Evolutionary conservation across 2,797 vertebrate species (phyloP), one percentile per base, ranked within the genome.

Genomic region (Fringilla coelebs): DNA sequence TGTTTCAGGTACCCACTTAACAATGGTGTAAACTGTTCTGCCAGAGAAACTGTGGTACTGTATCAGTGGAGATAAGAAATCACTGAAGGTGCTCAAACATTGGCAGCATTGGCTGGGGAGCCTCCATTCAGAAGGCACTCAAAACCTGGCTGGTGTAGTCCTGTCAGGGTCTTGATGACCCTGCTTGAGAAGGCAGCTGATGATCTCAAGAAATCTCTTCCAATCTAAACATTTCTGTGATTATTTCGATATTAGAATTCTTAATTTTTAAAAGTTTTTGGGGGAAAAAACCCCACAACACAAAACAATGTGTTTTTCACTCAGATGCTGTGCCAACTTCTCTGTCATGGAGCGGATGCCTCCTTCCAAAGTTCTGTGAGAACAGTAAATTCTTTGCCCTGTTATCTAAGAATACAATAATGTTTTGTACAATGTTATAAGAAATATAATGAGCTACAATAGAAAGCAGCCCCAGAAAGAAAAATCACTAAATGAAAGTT

Each of bases 361-460:
- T 41, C 40, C 52, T 73, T 71, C 67, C 63, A 55, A 87, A 70
- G 43, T 72, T 73, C 75, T 70, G 21, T 11, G 40, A 73, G 55
- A 82, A 49, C 32, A 79, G 62, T 79, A 67, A 88, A 84, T 57
- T 73, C 52, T 77, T 89, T 85, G 46, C 54, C 31, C 41, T 70
- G n/a, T 88, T 96, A 87, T 61, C 96, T 90, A 89, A 88, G 68
- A 79, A 80, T 34, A 71, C 52, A 89, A 65, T 71, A 90, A 85
- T 6, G 12, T 55, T 84, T 68, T n/a, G 22, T 40, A 51, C 55
- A 72, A 13, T 38, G 32, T 77, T 86, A 24, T 41, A 78, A 31
- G 73, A 87, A 89, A 71, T 61, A 71, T 85, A 92, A 94, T 88
- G 61, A 94, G 58, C 54, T 81, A 48, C 21, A 77, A 62, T 1